These are phyloP conservation scores for Emberiza fucata DNA, from an alignment of 2,113 vertebrate genomes.

Conservation along the genomic window DNA sequence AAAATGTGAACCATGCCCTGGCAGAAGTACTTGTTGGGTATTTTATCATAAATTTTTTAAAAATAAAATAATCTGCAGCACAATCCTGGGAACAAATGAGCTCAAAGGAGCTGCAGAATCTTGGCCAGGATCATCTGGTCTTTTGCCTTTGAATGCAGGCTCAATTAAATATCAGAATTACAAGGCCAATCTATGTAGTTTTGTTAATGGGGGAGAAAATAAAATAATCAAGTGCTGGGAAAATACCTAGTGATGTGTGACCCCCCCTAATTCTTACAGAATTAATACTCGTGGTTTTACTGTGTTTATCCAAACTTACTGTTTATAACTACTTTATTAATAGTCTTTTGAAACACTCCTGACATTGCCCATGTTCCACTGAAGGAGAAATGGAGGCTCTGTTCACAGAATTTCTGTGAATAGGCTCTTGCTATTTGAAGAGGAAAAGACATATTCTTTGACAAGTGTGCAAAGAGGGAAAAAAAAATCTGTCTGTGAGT, in stretches of 20 bases:
- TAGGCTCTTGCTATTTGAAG: background rate
- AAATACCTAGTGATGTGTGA: background rate
- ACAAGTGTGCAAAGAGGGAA: conserved; percentile 40
- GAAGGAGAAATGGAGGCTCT: background rate
- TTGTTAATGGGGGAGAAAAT: background rate
- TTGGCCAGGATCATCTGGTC: background rate
- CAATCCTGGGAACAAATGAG: background rate
- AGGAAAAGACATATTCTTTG: conserved; percentile 31
- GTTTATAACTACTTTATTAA: background rate
- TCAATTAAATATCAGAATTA: background rate
- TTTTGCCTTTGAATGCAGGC: background rate
- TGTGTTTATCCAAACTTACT: background rate
- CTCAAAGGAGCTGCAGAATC: background rate
- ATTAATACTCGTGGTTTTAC: background rate
- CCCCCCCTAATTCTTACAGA: background rate
- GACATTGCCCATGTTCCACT: background rate
- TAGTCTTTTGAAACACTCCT: background rate
- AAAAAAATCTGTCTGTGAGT: conserved; percentile 33
- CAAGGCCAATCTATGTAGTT: background rate
- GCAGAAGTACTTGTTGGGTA: background rate
- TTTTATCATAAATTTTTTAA: background rate
- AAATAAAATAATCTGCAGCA: background rate
- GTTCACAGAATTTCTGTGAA: background rate
- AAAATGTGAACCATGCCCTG: background rate
- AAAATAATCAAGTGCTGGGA: background rate